Evolutionary conservation across 2,113 vertebrate species (phyloP).

Genomic region (Grallaria varia): DNA sequence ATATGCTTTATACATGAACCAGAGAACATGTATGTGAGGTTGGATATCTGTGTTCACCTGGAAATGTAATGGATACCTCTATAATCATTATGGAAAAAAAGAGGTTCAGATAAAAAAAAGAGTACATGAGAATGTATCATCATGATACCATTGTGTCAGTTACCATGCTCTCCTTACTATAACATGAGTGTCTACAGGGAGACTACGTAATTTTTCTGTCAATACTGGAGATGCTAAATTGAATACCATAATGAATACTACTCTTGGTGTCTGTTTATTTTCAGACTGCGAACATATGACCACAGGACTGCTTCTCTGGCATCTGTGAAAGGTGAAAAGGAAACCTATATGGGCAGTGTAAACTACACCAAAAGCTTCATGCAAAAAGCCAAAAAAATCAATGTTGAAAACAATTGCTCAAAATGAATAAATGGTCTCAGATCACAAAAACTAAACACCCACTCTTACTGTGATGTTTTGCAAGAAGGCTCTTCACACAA

Average conservation of each 20-base stretch:
- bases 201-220: background rate
- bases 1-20: background rate
- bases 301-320: background rate
- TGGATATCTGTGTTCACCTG: background rate
- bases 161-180: background rate
- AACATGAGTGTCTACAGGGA: background rate
- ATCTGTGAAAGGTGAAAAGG: background rate
- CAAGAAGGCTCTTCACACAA: background rate
- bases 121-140: background rate
- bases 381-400: background rate
- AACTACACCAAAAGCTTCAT: background rate
- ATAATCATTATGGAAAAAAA: background rate
- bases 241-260: background rate
- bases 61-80: background rate
- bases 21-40: rapidly evolving
- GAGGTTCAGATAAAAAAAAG: background rate
- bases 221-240: background rate
- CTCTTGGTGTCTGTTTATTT: background rate
- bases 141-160: background rate
- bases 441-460: background rate
- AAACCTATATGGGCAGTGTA: background rate
- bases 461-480: background rate
- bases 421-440: background rate
- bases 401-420: background rate
- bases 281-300: background rate